A percentile compares a stretch with the other conserved stretches of the same genome.
These are phyloP conservation scores for Columbina picui DNA, from an alignment of 2,113 vertebrate genomes.

Conservation along the genomic window DNA sequence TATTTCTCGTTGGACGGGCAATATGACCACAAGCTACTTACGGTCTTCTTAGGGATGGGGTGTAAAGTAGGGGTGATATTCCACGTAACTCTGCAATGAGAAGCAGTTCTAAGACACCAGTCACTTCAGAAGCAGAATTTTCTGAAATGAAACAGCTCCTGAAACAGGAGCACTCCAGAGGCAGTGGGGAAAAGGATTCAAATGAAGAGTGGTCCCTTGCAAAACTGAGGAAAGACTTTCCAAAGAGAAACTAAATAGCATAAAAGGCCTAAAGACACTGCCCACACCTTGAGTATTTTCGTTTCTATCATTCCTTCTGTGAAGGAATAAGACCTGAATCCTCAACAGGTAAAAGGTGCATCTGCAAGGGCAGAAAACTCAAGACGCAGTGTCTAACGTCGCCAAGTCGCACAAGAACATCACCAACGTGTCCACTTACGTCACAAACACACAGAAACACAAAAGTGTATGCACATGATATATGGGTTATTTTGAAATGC, in stretches of 20 bases:
- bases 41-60: background rate
- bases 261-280: background rate
- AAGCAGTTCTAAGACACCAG: background rate
- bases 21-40: background rate
- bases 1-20: background rate
- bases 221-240: background rate
- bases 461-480: rapidly evolving
- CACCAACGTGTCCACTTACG: background rate
- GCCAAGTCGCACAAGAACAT: too few relatives aligned
- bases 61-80: background rate
- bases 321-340: background rate
- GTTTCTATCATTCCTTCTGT: background rate
- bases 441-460: background rate
- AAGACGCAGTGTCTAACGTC: background rate
- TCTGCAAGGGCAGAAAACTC: background rate
- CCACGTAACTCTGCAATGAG: background rate
- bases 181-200: background rate
- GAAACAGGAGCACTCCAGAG: background rate
- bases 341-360: background rate
- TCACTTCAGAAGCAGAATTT: background rate
- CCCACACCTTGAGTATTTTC: background rate
- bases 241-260: background rate
- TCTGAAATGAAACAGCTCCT: background rate
- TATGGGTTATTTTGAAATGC: rapidly evolving
- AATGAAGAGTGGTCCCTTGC: background rate